These are phyloP conservation scores for Salvelinus alpinus DNA, from an alignment of 2,113 vertebrate species.

Conservation along the genomic window DNA sequence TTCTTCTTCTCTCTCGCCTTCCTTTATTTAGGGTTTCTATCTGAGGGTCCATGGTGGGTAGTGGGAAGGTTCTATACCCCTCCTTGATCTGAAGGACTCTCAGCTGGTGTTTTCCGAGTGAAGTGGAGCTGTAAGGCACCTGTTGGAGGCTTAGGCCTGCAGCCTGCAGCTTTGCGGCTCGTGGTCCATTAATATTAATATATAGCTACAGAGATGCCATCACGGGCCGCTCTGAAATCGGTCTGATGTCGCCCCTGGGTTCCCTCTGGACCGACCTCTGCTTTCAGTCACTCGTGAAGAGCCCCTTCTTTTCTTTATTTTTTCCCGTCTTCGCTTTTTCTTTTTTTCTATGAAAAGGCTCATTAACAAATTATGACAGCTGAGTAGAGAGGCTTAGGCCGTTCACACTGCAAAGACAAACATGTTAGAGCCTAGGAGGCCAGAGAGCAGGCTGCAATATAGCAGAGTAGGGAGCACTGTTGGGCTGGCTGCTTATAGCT, in stretches of 20 bases:
- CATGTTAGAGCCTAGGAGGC: slow-evolving; percentile 60
- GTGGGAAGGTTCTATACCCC: slow-evolving; percentile 53
- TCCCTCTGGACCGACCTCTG: slow-evolving; percentile 73
- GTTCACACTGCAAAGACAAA: slow-evolving; percentile 74
- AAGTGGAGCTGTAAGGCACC: slow-evolving; percentile 64
- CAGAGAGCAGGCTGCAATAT: slow-evolving; percentile 34
- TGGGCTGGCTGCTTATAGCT: too few species aligned
- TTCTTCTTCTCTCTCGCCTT: slow-evolving; percentile 13
- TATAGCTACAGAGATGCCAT: slow-evolving; percentile 81
- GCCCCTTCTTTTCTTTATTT: slow-evolving; percentile 63
- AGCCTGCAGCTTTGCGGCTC: slow-evolving; percentile 60
- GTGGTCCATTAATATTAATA: slow-evolving; percentile 82
- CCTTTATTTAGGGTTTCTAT: slow-evolving; percentile 19
- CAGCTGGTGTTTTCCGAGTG: slow-evolving; percentile 42
- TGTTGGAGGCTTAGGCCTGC: slow-evolving; percentile 71
- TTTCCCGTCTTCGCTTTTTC: slow-evolving; percentile 61
- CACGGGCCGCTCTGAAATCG: slow-evolving; percentile 81
- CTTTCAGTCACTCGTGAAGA: slow-evolving; percentile 74
- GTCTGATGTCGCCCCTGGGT: slow-evolving; percentile 79
- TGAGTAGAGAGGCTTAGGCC: slow-evolving; percentile 72
- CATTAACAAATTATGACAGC: slow-evolving; percentile 85
- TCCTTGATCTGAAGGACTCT: background rate
- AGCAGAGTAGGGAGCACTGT: too few species aligned
- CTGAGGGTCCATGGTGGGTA: slow-evolving; percentile 30
- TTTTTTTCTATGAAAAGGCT: slow-evolving; percentile 73